Evolutionary conservation across 2,888 invertebrate species (phyloP).

Genomic region (Taenaris catops): DNA sequence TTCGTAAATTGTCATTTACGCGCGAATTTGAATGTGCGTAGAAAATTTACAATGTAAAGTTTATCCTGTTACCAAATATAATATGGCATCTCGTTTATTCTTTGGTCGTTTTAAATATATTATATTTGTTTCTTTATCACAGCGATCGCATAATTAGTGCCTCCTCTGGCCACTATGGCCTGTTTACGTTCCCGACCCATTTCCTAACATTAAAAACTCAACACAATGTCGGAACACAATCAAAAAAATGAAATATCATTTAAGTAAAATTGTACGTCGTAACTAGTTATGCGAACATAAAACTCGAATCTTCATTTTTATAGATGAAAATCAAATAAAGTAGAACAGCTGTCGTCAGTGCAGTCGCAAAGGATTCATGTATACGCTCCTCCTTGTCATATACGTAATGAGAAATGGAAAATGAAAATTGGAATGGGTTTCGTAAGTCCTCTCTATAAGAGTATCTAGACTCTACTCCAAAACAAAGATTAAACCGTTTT

Average conservation of each 20-base stretch:
- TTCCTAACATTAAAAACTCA: slow-evolving; percentile 16
- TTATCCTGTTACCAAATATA: no score
- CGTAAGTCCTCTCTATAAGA: slow-evolving; percentile 2
- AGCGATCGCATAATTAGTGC: no score
- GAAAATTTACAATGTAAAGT: no score
- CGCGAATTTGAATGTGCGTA: no score
- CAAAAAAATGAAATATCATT: slow-evolving; percentile 4
- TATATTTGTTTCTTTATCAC: no score
- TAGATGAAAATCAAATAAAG: slow-evolving; percentile 68
- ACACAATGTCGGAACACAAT: neutral
- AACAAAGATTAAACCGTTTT: slow-evolving; percentile 12
- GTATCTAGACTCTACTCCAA: slow-evolving; percentile 7
- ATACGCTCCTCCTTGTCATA: slow-evolving; percentile 46
- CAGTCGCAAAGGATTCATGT: slow-evolving; percentile 49
- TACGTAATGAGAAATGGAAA: slow-evolving; percentile 11
- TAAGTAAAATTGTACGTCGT: slow-evolving; percentile 7
- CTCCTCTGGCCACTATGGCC: no score
- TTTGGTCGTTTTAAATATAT: no score
- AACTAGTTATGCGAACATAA: slow-evolving; percentile 19
- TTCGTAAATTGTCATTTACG: no score
- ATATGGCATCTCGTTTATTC: no score
- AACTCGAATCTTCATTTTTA: slow-evolving; percentile 48
- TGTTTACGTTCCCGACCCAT: neutral
- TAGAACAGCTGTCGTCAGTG: slow-evolving; percentile 56
- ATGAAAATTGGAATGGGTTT: slow-evolving; percentile 6